A percentile compares a stretch with the other conserved stretches of the same genome.
phyloP scores from a whole-genome alignment of 53 echinoderm and acorn worm genomes.

The Holothuria scabra region DNA sequence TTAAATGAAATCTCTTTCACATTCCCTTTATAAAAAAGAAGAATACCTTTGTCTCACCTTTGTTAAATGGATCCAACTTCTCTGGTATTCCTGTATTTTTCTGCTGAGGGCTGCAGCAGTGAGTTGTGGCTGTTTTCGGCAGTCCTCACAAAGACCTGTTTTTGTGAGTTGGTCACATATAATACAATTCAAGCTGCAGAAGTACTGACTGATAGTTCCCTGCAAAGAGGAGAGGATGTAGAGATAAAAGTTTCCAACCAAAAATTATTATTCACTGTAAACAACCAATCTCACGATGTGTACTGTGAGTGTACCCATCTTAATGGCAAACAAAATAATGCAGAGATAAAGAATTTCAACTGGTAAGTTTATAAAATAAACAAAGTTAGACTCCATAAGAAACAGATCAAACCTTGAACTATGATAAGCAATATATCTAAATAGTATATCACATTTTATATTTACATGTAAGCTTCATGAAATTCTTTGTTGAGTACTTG shows the following conservation, averaged over 20 bases:
- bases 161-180: slow-evolving; percentile 87
- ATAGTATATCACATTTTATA: no score
- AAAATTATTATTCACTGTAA: background rate
- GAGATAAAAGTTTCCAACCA: background rate
- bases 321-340: no score
- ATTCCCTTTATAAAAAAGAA: no score
- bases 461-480: no score
- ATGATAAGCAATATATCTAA: no score
- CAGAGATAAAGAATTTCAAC: no score
- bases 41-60: slow-evolving; percentile 60
- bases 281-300: background rate
- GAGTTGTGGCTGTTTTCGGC: slow-evolving; percentile 72
- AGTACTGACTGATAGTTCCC: slow-evolving; percentile 98
- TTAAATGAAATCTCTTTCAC: no score
- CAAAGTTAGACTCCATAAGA: no score
- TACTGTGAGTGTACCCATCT: no score
- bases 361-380: no score
- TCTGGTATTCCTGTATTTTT: slow-evolving; percentile 77
- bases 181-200: slow-evolving; percentile 87
- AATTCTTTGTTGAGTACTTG: no score
- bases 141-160: slow-evolving; percentile 77
- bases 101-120: slow-evolving; percentile 70
- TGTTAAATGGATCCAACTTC: slow-evolving; percentile 62
- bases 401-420: no score
- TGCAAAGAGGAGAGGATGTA: background rate